phyloP scores from a whole-genome alignment of 2,113 vertebrate species.

The Cyprinodon tularosa region DNA sequence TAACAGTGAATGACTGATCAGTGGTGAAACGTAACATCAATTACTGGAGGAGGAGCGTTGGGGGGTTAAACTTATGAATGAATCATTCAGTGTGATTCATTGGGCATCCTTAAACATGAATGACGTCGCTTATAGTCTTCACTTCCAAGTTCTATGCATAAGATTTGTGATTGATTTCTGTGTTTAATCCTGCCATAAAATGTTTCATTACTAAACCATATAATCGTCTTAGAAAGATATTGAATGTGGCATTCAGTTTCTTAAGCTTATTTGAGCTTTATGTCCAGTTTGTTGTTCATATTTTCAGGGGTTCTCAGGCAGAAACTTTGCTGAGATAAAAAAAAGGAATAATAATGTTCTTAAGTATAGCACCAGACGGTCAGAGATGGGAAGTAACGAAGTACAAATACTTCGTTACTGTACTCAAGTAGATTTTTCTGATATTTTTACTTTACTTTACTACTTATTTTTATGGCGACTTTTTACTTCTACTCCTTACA shows the following conservation, averaged over 20 bases:
- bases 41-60: constrained; percentile 44
- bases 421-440: too few relatives aligned
- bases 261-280: neutral
- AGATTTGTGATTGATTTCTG: neutral
- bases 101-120: constrained; percentile 40
- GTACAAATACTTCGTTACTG: too few relatives aligned
- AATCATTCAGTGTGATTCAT: constrained; percentile 66
- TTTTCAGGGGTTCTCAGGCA: constrained; percentile 2
- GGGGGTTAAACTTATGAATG: constrained; percentile 50
- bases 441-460: too few relatives aligned
- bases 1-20: constrained; percentile 17
- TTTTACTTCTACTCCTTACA: too few relatives aligned
- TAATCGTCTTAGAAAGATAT: neutral
- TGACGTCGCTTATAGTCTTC: constrained; percentile 13
- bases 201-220: neutral
- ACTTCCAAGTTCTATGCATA: neutral
- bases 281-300: neutral
- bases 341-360: neutral
- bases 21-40: neutral
- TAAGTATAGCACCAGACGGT: neutral
- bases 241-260: neutral
- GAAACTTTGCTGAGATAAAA: neutral
- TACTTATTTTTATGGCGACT: too few relatives aligned
- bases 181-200: neutral
- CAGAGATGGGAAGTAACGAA: too few relatives aligned